These are phyloP conservation scores for Scleropages formosus DNA, from an alignment of 2,797 vertebrate genomes.

Conservation along the genomic window DNA sequence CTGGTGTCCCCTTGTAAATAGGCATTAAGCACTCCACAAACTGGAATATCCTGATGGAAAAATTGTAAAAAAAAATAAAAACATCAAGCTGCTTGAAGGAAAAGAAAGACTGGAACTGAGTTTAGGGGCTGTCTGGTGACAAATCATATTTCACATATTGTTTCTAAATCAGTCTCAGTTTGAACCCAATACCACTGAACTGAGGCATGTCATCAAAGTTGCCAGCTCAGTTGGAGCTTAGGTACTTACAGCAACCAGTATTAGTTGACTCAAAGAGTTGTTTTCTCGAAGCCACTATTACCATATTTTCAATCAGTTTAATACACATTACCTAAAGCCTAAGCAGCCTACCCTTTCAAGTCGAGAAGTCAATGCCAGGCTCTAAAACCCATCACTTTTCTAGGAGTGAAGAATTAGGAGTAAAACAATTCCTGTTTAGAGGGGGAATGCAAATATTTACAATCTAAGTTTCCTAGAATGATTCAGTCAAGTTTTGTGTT, in stretches of 20 bases:
- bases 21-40: not conserved
- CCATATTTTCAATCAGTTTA: constrained; percentile 15
- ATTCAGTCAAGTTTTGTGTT: too few species aligned
- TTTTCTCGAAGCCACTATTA: constrained; percentile 18
- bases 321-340: not conserved
- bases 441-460: not conserved
- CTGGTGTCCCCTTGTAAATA: not conserved
- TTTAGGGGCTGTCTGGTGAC: constrained; percentile 6
- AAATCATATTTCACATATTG: constrained; percentile 23
- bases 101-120: constrained; percentile 5
- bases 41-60: constrained; percentile 1
- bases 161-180: constrained; percentile 18
- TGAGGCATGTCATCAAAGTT: not conserved
- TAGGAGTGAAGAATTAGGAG: not conserved
- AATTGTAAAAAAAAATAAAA: not conserved
- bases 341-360: not conserved
- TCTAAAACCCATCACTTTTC: not conserved
- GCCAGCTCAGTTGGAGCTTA: constrained; percentile 5
- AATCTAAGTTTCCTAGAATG: too few species aligned
- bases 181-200: not conserved
- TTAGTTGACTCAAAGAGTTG: not conserved
- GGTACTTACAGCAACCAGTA: not conserved
- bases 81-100: not conserved
- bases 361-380: not conserved
- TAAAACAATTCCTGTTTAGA: not conserved